These are phyloP conservation scores for Enoplosus armatus DNA, from an alignment of 2,797 vertebrate genomes.

Conservation along the genomic window DNA sequence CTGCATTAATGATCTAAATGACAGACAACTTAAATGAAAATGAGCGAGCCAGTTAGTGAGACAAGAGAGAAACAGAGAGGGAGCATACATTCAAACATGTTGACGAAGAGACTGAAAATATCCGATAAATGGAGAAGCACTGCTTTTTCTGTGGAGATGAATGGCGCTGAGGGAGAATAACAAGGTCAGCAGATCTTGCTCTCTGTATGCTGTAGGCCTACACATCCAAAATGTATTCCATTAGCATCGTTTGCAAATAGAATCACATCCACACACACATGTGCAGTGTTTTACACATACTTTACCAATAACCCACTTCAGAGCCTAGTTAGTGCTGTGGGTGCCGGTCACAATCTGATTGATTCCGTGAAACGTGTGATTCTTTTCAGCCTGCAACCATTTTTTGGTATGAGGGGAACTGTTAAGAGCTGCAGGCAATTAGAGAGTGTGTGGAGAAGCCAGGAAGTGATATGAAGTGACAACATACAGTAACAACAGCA, in stretches of 20 bases:
- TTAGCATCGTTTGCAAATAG: constrained; percentile 33
- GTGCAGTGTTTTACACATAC: background rate
- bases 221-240: constrained; percentile 16
- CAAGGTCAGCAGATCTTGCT: constrained; percentile 23
- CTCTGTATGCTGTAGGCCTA: background rate
- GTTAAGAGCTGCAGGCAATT: constrained; percentile 15
- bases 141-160: constrained; percentile 24
- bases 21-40: constrained; percentile 54
- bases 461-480: background rate
- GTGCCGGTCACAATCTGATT: constrained; percentile 15
- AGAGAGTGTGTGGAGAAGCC: constrained; percentile 2
- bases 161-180: constrained; percentile 27
- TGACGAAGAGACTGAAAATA: constrained; percentile 12
- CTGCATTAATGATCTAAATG: constrained; percentile 54
- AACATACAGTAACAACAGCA: background rate
- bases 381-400: constrained; percentile 1
- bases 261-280: background rate
- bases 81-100: constrained; percentile 17
- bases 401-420: constrained; percentile 7
- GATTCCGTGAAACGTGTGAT: constrained; percentile 37
- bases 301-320: background rate
- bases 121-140: constrained; percentile 11
- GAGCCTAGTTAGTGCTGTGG: constrained; percentile 1
- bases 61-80: constrained; percentile 25
- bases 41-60: constrained; percentile 25